phyloP scores from a whole-genome alignment of 2,797 vertebrate species.

The Micropoecilia bifurca region DNA sequence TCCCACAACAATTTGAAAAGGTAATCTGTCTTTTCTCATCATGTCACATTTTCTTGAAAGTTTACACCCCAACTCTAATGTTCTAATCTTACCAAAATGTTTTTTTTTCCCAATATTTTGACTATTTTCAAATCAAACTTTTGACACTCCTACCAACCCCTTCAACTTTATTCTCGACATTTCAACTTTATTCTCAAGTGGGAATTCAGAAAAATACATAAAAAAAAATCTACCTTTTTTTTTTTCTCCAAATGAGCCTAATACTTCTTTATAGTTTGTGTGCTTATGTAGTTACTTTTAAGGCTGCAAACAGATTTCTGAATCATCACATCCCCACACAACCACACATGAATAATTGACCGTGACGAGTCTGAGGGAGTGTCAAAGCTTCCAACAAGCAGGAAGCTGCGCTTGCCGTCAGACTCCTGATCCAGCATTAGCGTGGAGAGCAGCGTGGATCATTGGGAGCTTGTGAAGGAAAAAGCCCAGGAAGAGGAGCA shows the following conservation, averaged over 20 bases:
- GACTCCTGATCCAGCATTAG: constrained; percentile 27
- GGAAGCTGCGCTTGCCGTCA: constrained; percentile 58
- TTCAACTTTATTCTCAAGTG: background rate
- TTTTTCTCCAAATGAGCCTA: background rate
- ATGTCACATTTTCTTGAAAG: background rate
- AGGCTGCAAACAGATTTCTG: constrained; percentile 26
- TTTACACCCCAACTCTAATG: background rate
- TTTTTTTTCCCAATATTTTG: background rate
- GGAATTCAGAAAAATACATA: background rate
- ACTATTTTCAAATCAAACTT: background rate
- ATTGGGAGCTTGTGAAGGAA: background rate
- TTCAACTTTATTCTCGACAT: background rate
- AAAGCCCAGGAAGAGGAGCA: background rate
- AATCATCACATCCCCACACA: constrained; percentile 4
- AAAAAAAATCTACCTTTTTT: background rate
- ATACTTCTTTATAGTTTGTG: background rate
- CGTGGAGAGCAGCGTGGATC: constrained; percentile 6
- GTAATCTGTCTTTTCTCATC: background rate
- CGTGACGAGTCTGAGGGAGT: constrained; percentile 18
- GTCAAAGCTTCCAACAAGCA: constrained; percentile 26
- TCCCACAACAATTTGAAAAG: background rate
- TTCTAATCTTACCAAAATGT: background rate
- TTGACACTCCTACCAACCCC: background rate
- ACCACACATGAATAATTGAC: constrained; percentile 13
- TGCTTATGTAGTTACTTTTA: constrained; percentile 1